Percentiles rank a stretch among this genome's conserved stretches.
These are phyloP conservation scores for Onychostoma macrolepis DNA, from an alignment of 2,113 vertebrate species.

Conservation along the genomic window DNA sequence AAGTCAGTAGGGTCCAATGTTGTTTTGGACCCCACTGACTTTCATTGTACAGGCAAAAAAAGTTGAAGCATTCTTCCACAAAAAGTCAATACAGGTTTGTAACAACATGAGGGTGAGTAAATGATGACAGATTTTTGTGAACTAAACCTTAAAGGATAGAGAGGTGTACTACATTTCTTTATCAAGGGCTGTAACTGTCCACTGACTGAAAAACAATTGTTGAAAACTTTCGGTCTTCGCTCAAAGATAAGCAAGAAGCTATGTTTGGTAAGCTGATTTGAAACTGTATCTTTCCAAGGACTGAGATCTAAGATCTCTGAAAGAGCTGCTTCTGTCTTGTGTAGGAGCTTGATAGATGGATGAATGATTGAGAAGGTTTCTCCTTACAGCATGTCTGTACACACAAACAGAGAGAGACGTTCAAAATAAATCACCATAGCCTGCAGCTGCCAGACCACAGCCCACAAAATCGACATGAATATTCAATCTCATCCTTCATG, in stretches of 20 bases:
- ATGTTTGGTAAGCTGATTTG: not conserved
- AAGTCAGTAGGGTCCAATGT: too few species aligned
- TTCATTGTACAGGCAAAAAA: too few species aligned
- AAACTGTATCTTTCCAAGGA: not conserved
- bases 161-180: not conserved
- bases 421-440: conserved; percentile 16
- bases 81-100: not conserved
- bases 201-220: not conserved
- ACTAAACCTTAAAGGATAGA: not conserved
- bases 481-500: conserved; percentile 48
- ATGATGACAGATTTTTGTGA: not conserved
- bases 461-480: conserved; percentile 39
- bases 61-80: too few species aligned
- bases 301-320: not conserved
- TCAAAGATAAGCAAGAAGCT: not conserved
- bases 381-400: not conserved
- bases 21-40: too few species aligned
- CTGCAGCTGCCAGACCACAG: conserved; percentile 15
- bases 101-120: not conserved
- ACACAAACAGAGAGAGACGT: not conserved
- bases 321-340: not conserved
- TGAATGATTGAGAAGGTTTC: conserved; percentile 35
- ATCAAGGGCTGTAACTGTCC: not conserved
- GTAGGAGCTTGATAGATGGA: conserved; percentile 16
- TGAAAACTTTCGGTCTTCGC: not conserved